Conservation (phyloP, 2,888 invertebrate species). For the Halocaridina rubra region DNA sequence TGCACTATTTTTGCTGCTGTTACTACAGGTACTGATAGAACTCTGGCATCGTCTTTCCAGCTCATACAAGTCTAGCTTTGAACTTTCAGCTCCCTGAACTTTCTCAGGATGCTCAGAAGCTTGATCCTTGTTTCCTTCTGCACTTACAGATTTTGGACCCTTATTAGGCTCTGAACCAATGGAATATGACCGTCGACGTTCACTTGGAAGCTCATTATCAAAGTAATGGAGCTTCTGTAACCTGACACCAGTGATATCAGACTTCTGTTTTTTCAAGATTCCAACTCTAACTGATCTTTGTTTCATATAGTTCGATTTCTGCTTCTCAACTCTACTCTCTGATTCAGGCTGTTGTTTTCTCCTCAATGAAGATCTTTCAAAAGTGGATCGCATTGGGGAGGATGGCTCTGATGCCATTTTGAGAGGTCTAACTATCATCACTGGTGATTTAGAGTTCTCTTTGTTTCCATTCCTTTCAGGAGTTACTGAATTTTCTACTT, state of each 20-base stretch:
- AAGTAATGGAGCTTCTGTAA: slow-evolving; percentile 53
- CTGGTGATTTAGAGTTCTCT: not conserved
- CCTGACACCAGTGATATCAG: slow-evolving; percentile 52
- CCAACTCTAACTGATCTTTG: slow-evolving; percentile 36
- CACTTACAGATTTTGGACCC: not conserved
- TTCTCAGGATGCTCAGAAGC: not conserved
- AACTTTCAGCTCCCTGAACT: not conserved
- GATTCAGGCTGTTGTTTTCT: slow-evolving; percentile 43
- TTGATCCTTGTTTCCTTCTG: not conserved
- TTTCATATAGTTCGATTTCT: slow-evolving; percentile 48
- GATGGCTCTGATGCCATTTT: not conserved
- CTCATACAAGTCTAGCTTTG: not conserved
- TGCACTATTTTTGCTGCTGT: slow-evolving; percentile 33
- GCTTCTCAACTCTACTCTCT: slow-evolving; percentile 44
- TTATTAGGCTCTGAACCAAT: slow-evolving; percentile 19
- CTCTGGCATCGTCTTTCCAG: slow-evolving; percentile 35
- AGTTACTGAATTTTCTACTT: not conserved
- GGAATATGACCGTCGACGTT: slow-evolving; percentile 38
- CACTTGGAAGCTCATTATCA: slow-evolving; percentile 43
- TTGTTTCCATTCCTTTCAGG: not conserved
- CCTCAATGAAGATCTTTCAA: slow-evolving; percentile 37
- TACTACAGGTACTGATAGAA: slow-evolving; percentile 41
- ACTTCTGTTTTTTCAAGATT: slow-evolving; percentile 51
- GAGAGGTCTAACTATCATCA: not conserved
- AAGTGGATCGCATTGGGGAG: slow-evolving; percentile 3